These are phyloP conservation scores for Psephotus haematonotus DNA, from an alignment of 2,113 vertebrate genomes.

Conservation along the genomic window DNA sequence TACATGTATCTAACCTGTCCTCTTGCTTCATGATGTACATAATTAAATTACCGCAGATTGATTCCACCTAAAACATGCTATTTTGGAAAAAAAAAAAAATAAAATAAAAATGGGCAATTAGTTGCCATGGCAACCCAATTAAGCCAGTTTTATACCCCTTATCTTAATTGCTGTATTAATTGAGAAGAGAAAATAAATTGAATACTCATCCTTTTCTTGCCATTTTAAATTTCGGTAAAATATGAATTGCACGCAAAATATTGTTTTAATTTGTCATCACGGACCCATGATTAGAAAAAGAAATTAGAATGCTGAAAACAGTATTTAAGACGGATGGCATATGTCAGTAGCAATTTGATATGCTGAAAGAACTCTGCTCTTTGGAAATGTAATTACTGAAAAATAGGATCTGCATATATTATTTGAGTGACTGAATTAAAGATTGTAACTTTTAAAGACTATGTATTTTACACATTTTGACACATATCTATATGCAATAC, in stretches of 20 bases:
- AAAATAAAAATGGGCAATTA: slow-evolving; percentile 66
- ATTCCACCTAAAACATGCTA: slow-evolving; percentile 67
- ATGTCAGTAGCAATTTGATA: slow-evolving; percentile 57
- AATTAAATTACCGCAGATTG: slow-evolving; percentile 67
- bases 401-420: slow-evolving; percentile 40
- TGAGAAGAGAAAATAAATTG: slow-evolving; percentile 69
- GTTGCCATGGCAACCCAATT: slow-evolving; percentile 75
- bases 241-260: slow-evolving; percentile 72
- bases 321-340: slow-evolving; percentile 65
- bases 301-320: slow-evolving; percentile 70
- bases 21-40: not conserved
- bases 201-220: slow-evolving; percentile 61
- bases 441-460: not conserved
- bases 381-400: slow-evolving; percentile 67
- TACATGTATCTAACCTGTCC: slow-evolving; percentile 25
- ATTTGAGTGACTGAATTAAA: slow-evolving; percentile 28
- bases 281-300: slow-evolving; percentile 55
- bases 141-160: slow-evolving; percentile 69
- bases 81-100: slow-evolving; percentile 56
- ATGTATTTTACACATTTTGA: not conserved
- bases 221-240: slow-evolving; percentile 58
- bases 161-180: slow-evolving; percentile 73
- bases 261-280: slow-evolving; percentile 70
- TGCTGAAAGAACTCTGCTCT: slow-evolving; percentile 52
- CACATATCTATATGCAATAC: not conserved